Evolutionary conservation across 2,888 invertebrate genomes (phyloP).

Genomic region (Drosophila demipolita): DNA sequence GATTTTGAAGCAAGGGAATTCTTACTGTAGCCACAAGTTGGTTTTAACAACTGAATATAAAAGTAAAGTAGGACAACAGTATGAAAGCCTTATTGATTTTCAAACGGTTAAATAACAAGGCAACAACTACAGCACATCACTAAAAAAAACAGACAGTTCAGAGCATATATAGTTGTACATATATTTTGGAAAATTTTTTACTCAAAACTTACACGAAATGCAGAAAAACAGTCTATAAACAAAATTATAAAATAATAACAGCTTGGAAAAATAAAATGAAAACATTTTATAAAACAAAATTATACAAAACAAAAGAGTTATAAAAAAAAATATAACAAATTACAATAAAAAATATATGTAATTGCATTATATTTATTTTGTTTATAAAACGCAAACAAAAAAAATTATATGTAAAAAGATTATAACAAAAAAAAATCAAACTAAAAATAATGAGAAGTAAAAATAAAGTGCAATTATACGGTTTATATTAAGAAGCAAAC

Average conservation of each 20-base stretch:
- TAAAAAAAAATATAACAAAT: conserved; percentile 46
- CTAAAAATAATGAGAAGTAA: conserved; percentile 59
- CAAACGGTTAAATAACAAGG: conserved; percentile 13
- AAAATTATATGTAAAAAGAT: conserved; percentile 49
- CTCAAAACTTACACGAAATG: conserved; percentile 58
- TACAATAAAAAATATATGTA: conserved; percentile 44
- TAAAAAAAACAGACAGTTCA: conserved; percentile 53
- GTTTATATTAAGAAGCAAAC: conserved; percentile 74
- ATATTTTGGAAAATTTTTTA: conserved; percentile 82
- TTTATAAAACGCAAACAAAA: conserved; percentile 44
- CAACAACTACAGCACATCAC: conserved; percentile 62
- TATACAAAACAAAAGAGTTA: conserved; percentile 56
- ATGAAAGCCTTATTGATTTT: conserved; percentile 14
- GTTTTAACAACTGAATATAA: conserved; percentile 9
- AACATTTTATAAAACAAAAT: conserved; percentile 62
- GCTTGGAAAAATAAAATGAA: conserved; percentile 34
- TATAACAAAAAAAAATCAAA: conserved; percentile 52
- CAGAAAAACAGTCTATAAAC: conserved; percentile 37
- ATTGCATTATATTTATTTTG: conserved; percentile 61
- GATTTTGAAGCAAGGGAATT: conserved; percentile 42
- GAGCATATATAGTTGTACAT: conserved; percentile 70
- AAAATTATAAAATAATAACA: conserved; percentile 29
- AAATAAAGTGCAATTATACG: conserved; percentile 78
- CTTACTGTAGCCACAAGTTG: conserved; percentile 38
- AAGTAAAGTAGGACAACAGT: conserved; percentile 26